Percentiles rank a stretch among this genome's conserved stretches.
Conservation (phyloP, 37 sponge, comb jelly and placozoan species). For the Haliclona indistincta region DNA sequence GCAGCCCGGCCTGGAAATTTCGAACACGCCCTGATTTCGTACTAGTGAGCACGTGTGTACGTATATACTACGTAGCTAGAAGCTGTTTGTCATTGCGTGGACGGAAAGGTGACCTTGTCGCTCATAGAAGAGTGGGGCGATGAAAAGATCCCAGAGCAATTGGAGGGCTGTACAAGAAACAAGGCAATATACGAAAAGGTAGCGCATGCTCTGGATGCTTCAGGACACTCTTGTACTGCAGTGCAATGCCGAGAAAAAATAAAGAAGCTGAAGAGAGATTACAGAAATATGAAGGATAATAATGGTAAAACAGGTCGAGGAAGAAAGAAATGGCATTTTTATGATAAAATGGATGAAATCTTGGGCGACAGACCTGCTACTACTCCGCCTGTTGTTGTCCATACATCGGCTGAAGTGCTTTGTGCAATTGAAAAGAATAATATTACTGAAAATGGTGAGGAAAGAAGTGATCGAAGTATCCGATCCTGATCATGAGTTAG, state of each 20-base stretch:
- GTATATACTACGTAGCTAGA: too few species aligned
- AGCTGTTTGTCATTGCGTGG: too few species aligned
- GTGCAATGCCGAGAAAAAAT: conserved; percentile 14
- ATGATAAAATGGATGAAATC: conserved; percentile 3
- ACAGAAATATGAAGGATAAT: conserved; percentile 13
- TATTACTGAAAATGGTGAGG: neutral
- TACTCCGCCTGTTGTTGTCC: neutral
- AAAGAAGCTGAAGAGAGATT: conserved; percentile 14
- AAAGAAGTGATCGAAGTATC: too few species aligned
- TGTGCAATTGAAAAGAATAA: neutral
- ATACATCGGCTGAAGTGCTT: neutral
- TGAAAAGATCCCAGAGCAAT: neutral
- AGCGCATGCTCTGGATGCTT: neutral
- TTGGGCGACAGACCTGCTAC: conserved; percentile 8
- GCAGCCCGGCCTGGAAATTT: too few species aligned
- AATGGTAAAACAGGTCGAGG: conserved; percentile 1
- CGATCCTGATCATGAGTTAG: too few species aligned
- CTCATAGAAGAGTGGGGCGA: neutral
- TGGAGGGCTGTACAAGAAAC: conserved; percentile 2
- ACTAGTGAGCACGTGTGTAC: too few species aligned
- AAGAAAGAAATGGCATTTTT: conserved; percentile 3
- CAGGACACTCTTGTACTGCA: neutral
- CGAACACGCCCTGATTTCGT: too few species aligned
- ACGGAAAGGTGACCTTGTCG: neutral
- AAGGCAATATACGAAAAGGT: neutral